Base-by-base conservation (phyloP, 2,113 vertebrate species). In the Aegotheles bennettii region DNA sequence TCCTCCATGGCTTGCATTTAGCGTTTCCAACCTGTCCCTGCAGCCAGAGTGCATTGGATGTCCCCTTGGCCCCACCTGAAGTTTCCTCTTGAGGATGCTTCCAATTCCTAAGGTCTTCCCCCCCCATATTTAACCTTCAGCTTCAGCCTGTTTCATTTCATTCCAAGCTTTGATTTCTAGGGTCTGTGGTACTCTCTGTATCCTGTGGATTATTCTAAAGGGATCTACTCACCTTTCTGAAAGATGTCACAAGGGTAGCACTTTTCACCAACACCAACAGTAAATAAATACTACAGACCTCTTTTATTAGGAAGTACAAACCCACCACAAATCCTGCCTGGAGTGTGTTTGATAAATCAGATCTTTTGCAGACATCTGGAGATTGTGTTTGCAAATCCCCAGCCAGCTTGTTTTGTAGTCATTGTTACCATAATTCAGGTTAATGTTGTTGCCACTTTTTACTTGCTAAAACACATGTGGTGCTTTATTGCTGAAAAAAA, bases 361-460 rank as follows among this genome's bases (percentile, higher is more conserved):
- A 75, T 87, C 69, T 92, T 90, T 91, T 92, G 88, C 57, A 96
- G 94, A 78, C 94, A 97, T 88, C 92, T 93, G 95, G 94, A 93
- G 83, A 86, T 33, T 78, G 56, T 43, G 48, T 92, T 92, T 96
- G 85, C 85, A 92, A 96, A 81, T 93, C 92, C 80, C 92, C 45
- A 91, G 90, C 88, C 76, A 84, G 64, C 65, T 94, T 91, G 68
- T 90, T 92, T 94, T 84, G 76, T 53, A 93, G 93, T 74, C 83
- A 60, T 54, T 94, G 75, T 77, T 86, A 40, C 88, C 43, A 74
- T 92, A 90, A 93, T 81, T 95, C 92, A 96, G 90, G 83, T 96
- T 95, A 96, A 95, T 89, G 92, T 56, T 84, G 87, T 91, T 94
- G 88, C 95, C 90, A 94, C 75, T 93, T 96, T 93, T 92, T 92